Percentiles rank a stretch among this genome's conserved stretches.
phyloP scores from a whole-genome alignment of 2,888 invertebrate genomes.

The Cantharis nigra region DNA sequence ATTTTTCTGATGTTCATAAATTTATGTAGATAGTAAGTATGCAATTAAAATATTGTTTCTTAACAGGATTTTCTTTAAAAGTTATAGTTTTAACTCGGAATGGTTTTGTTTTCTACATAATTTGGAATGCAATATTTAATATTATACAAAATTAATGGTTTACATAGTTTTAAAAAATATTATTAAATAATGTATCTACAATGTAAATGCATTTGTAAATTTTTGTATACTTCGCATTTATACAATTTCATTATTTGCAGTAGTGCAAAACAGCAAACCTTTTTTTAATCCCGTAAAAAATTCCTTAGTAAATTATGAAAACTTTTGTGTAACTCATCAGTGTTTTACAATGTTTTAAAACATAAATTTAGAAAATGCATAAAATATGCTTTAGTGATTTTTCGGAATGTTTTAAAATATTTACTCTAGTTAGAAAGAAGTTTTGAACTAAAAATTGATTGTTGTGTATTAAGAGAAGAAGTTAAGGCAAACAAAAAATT shows the following conservation, averaged over 20 bases:
- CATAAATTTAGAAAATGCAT: background rate
- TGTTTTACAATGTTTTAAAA: background rate
- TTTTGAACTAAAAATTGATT: too few relatives aligned
- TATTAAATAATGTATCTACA: too few relatives aligned
- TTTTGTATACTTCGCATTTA: background rate
- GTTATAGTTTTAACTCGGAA: too few relatives aligned
- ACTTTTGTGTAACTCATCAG: background rate
- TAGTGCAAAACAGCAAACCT: background rate
- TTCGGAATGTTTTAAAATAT: background rate
- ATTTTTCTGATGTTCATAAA: too few relatives aligned
- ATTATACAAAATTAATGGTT: too few relatives aligned
- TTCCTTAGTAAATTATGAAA: background rate
- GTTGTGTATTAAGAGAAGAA: background rate
- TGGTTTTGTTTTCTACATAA: too few relatives aligned
- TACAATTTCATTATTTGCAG: background rate
- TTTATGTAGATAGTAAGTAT: too few relatives aligned
- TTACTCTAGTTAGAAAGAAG: background rate
- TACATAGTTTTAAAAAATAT: too few relatives aligned
- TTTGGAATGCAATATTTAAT: too few relatives aligned
- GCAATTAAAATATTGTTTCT: too few relatives aligned
- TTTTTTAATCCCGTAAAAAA: background rate
- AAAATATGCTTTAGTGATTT: background rate
- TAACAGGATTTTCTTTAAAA: too few relatives aligned
- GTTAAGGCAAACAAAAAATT: too few relatives aligned
- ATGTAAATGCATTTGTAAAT: background rate